Evolutionary conservation across 2,888 invertebrate species (phyloP).

Genomic region (Palloptera scutellata): DNA sequence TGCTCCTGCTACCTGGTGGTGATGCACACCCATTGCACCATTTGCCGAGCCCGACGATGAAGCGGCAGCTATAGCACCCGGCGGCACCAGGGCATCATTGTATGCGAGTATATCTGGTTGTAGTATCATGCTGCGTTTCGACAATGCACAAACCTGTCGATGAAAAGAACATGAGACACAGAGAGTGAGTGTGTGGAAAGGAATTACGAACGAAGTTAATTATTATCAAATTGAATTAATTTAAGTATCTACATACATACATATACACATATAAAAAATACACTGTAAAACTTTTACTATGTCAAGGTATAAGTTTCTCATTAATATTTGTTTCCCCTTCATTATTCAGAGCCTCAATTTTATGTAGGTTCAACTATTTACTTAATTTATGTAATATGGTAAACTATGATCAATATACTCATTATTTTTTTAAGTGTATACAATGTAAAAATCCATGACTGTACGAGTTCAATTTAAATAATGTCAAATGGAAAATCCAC

Average conservation of each 20-base stretch:
- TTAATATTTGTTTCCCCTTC: too few relatives aligned
- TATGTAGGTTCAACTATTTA: too few relatives aligned
- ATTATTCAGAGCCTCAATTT: too few relatives aligned
- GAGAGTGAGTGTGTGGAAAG: neutral
- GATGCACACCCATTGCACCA: constrained; percentile 37
- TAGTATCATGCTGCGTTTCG: constrained; percentile 71
- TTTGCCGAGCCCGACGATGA: constrained; percentile 41
- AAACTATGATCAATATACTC: too few relatives aligned
- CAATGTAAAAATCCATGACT: too few relatives aligned
- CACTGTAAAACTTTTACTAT: too few relatives aligned
- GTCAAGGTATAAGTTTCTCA: too few relatives aligned
- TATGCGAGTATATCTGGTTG: constrained; percentile 65
- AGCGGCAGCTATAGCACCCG: constrained; percentile 41
- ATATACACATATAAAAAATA: neutral
- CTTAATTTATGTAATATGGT: too few relatives aligned
- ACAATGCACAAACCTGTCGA: constrained; percentile 76
- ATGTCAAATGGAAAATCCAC: too few relatives aligned
- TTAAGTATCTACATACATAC: neutral
- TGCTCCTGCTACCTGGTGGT: constrained; percentile 34
- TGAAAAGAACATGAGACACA: constrained; percentile 13
- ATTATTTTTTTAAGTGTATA: too few relatives aligned
- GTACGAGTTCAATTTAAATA: too few relatives aligned
- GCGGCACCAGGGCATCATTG: constrained; percentile 52
- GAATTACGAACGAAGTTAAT: too few relatives aligned
- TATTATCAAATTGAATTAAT: neutral